These are phyloP conservation scores for Cryptoblepharus egeriae DNA, from an alignment of 2,797 vertebrate species.

Conservation along the genomic window DNA sequence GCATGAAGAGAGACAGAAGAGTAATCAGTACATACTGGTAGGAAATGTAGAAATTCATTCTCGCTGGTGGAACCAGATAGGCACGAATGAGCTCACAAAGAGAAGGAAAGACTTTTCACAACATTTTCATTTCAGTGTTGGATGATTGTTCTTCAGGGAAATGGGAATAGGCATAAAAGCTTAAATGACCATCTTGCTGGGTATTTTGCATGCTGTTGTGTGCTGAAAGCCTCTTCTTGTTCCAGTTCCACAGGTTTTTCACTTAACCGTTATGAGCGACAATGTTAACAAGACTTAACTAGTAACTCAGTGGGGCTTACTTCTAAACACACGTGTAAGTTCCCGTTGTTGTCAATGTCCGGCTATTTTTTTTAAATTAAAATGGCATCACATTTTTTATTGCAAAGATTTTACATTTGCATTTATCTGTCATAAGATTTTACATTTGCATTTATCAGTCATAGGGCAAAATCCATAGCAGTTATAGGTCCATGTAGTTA, in stretches of 20 bases:
- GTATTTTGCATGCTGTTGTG: constrained; percentile 2
- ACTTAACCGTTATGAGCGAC: not conserved
- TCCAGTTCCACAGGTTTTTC: not conserved
- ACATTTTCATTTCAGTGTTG: constrained; percentile 21
- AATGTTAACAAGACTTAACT: not conserved
- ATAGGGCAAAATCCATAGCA: too few species aligned
- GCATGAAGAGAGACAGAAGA: not conserved
- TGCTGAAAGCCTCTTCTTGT: not conserved
- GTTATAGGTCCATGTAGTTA: too few species aligned
- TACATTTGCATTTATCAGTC: too few species aligned
- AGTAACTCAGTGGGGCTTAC: not conserved
- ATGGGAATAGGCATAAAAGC: constrained; percentile 5
- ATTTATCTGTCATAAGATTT: not conserved
- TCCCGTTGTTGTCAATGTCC: not conserved
- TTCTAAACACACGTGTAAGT: not conserved
- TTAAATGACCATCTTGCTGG: constrained; percentile 17
- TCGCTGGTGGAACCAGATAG: not conserved
- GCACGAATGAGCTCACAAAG: not conserved
- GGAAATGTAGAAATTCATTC: constrained; percentile 18
- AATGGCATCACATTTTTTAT: not conserved
- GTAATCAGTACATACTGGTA: constrained; percentile 14
- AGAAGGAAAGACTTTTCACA: not conserved
- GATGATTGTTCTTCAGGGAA: not conserved
- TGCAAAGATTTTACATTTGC: not conserved
- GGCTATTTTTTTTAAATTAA: not conserved